Conservation (phyloP, 1,140 invertebrate genomes). For the Ericerus pela region DNA sequence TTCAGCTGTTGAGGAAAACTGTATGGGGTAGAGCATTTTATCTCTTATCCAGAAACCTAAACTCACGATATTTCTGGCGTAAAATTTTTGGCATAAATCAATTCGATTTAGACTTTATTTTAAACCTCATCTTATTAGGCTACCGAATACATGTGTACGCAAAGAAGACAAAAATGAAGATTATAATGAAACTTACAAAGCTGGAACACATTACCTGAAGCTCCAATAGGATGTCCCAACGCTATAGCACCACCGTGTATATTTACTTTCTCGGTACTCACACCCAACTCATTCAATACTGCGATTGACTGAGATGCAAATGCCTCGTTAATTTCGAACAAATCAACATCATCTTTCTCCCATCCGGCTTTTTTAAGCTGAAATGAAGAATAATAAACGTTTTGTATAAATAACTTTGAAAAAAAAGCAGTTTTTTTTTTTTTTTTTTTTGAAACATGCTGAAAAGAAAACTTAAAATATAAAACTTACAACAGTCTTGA, state of each 20-base stretch:
- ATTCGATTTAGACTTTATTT: no score
- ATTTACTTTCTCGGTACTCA: conserved; percentile 61
- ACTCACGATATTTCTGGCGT: no score
- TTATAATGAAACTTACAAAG: no score
- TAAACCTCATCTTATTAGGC: no score
- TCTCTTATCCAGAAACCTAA: no score
- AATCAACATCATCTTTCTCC: conserved; percentile 66
- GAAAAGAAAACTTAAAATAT: conserved; percentile 12
- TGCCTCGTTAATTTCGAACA: conserved; percentile 79
- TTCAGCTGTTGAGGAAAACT: no score
- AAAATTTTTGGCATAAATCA: no score
- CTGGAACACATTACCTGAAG: conserved; percentile 52
- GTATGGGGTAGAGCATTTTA: no score
- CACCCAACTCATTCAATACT: conserved; percentile 44
- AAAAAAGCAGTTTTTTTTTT: neutral
- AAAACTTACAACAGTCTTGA: conserved; percentile 44
- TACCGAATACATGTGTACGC: no score
- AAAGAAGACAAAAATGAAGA: no score
- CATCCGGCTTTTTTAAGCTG: conserved; percentile 63
- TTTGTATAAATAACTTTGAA: neutral
- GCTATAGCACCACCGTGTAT: conserved; percentile 74
- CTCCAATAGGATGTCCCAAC: conserved; percentile 79
- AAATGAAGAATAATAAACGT: conserved; percentile 20
- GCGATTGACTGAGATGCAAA: conserved; percentile 62
- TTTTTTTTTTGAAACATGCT: conserved; percentile 3